phyloP scores from a whole-genome alignment of 2,113 vertebrate species.

The Microtus pennsylvanicus region DNA sequence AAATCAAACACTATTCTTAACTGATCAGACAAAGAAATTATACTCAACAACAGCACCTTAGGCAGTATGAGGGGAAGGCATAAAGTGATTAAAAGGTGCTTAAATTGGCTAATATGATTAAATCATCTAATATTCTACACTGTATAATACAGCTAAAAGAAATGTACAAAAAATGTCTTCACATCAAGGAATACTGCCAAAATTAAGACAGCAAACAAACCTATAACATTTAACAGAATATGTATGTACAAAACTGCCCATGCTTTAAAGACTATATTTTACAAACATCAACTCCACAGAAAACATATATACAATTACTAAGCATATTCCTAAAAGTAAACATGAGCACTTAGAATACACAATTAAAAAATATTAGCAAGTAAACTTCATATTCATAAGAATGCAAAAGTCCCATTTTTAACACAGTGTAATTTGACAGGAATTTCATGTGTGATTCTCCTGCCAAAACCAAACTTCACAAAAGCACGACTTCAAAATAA shows the following conservation, averaged over 20 bases:
- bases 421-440: conserved; percentile 80
- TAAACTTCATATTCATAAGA: conserved; percentile 88
- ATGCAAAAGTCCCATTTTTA: conserved; percentile 89
- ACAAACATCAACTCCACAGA: conserved; percentile 87
- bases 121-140: conserved; percentile 93
- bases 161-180: conserved; percentile 95
- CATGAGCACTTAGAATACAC: conserved; percentile 94
- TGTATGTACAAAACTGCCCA: conserved; percentile 89
- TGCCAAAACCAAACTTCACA: conserved; percentile 17
- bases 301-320: conserved; percentile 89
- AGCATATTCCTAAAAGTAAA: conserved; percentile 87
- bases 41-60: conserved; percentile 86
- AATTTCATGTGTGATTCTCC: background rate
- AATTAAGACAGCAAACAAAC: conserved; percentile 80
- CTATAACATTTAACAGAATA: conserved; percentile 61
- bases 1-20: conserved; percentile 88
- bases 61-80: conserved; percentile 88
- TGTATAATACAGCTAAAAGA: conserved; percentile 93
- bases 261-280: conserved; percentile 91
- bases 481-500: background rate
- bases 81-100: conserved; percentile 94
- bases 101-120: conserved; percentile 94
- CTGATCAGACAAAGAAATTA: conserved; percentile 88
- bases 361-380: conserved; percentile 90
- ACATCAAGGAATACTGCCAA: conserved; percentile 91